Evolutionary conservation across 2,888 invertebrate species (phyloP).

Genomic region (Ctenicera cuprea): DNA sequence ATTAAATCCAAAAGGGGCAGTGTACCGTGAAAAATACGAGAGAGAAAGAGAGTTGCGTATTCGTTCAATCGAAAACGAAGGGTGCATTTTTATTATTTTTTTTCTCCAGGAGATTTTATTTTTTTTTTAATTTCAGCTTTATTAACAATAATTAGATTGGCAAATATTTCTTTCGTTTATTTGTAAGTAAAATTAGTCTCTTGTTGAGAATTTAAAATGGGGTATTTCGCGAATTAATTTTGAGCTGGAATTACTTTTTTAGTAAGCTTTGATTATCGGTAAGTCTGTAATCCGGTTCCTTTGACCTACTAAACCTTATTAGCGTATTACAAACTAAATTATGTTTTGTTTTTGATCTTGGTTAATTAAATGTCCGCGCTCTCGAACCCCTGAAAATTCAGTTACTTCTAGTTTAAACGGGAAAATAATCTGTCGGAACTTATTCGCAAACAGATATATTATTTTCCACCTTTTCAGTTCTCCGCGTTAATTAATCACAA

Average conservation of each 20-base stretch:
- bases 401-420: neutral
- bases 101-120: neutral
- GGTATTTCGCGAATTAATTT: neutral
- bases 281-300: neutral
- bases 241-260: neutral
- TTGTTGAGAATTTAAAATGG: neutral
- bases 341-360: constrained; percentile 23
- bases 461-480: neutral
- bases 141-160: constrained; percentile 5
- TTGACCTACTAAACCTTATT: constrained; percentile 7
- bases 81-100: constrained; percentile 42
- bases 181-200: constrained; percentile 1
- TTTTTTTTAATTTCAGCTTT: neutral
- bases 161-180: neutral
- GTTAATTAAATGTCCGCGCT: constrained; percentile 24
- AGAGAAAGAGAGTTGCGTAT: constrained; percentile 3
- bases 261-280: neutral
- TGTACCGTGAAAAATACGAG: constrained; percentile 23
- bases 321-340: constrained; percentile 20
- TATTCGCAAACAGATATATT: neutral
- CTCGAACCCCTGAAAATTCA: constrained; percentile 1
- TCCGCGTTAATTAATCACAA: neutral
- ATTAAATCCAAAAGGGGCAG: constrained; percentile 39
- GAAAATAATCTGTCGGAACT: neutral
- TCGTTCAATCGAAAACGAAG: constrained; percentile 33